Conservation (phyloP, 2,797 vertebrate genomes). For the Eutrigla gurnardus region DNA sequence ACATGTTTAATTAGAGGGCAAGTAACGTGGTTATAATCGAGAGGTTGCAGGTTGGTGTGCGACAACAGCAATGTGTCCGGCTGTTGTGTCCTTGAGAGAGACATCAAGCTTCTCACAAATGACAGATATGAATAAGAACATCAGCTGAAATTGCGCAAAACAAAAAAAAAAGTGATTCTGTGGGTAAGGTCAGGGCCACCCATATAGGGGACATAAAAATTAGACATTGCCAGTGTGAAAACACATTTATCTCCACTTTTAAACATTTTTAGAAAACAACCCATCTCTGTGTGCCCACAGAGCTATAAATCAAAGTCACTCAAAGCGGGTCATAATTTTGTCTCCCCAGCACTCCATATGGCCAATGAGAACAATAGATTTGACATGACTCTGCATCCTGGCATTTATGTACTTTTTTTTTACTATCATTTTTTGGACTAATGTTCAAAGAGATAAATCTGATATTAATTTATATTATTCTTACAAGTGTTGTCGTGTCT, state of each 20-base stretch:
- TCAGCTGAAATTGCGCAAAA: conserved; percentile 22
- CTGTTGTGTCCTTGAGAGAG: conserved; percentile 44
- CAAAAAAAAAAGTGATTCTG: conserved; percentile 12
- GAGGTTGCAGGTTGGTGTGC: conserved; percentile 49
- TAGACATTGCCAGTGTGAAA: conserved; percentile 10
- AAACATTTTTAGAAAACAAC: not conserved
- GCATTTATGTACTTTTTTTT: conserved; percentile 7
- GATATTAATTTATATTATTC: not conserved
- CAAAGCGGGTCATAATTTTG: not conserved
- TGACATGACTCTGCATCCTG: not conserved
- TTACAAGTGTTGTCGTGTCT: not conserved
- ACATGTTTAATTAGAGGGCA: conserved; percentile 51
- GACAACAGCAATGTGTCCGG: conserved; percentile 24
- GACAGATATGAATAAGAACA: conserved; percentile 18
- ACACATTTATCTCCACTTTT: conserved; percentile 1
- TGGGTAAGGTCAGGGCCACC: conserved; percentile 14
- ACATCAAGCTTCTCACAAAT: conserved; percentile 3
- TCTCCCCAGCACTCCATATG: not conserved
- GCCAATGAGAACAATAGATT: not conserved
- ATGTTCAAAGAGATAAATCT: not conserved
- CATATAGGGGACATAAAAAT: not conserved
- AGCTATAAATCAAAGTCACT: conserved; percentile 16
- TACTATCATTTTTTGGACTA: not conserved
- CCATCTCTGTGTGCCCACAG: not conserved
- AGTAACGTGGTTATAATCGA: conserved; percentile 39